Evolutionary conservation across 1,140 invertebrate species (phyloP), one percentile per base, ranked within the genome.

Genomic region (Schlechtendalia chinensis): DNA sequence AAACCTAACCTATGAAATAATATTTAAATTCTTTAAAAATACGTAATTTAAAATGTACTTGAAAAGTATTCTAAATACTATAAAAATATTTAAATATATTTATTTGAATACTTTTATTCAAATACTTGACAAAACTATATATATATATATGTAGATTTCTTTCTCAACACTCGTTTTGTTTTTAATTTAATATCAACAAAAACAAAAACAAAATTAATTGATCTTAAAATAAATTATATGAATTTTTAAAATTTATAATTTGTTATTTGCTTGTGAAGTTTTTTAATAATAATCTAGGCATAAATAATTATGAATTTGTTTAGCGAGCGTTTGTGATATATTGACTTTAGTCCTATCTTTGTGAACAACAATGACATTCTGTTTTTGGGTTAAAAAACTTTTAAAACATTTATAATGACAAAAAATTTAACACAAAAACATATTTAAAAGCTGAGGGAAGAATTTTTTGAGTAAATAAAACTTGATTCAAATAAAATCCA

Each of bases 291-390:
- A 72, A 54, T 22, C 47, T 29, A 8, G 12, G 27, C 69, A 72
- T 72, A 54, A 72, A 54, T 54, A 72, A 72, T 54, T 17, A 6
- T 27, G 69, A 54, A 72, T 53, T 54, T 72, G 27, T 24, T 67
- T n/a, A 67, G 29, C 39, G 6, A 12, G n/a, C 11, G n/a, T n/a
- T 45, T 47, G 39, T 47, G 11, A 65, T 8, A 45, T 67, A 67
- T 67, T 67, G 39, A 47, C 65, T 45, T 14, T 45, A 67, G 65
- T 67, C 8, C 8, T 8, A 4, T 39, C 32, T 39, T 39, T 39
- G 8, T 39, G 8, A 39, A 39, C 8, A 8, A 8, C 32, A 4
- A 8, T 4, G 32, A 8, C 32, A 39, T n/a, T 45, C n/a, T 67
- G 12, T 12, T 14, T 32, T 45, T 32, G 45, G 14, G 39, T 45